Conservation (phyloP, 2,888 invertebrate species). For the Scelioninae gen. 2 region DNA sequence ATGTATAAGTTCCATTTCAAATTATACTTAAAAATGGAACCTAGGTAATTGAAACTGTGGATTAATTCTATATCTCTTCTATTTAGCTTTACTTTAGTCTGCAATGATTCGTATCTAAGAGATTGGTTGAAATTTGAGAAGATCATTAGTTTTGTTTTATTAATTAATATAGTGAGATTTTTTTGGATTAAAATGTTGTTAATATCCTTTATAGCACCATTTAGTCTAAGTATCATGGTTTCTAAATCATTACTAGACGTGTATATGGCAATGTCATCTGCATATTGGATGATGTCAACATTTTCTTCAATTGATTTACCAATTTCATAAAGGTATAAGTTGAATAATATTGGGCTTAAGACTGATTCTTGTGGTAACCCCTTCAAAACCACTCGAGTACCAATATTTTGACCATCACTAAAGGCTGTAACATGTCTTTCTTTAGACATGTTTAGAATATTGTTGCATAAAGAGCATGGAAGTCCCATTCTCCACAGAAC, state of each 20-base stretch:
- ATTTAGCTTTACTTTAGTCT: background rate
- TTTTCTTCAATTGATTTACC: too few species aligned
- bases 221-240: too few species aligned
- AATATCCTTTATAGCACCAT: too few species aligned
- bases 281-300: too few species aligned
- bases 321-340: background rate
- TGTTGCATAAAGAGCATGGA: background rate
- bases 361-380: slow-evolving; percentile 26
- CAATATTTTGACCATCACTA: background rate
- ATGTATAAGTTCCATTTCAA: slow-evolving; percentile 19
- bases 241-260: too few species aligned
- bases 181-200: too few species aligned
- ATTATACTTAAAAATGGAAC: slow-evolving; percentile 14
- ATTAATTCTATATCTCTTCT: background rate
- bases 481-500: background rate
- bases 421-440: background rate
- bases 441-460: background rate
- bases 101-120: background rate
- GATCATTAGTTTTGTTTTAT: background rate
- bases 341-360: slow-evolving; percentile 19
- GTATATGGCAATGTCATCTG: too few species aligned
- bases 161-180: too few species aligned
- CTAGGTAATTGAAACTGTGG: background rate
- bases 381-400: background rate
- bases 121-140: background rate